Conservation (phyloP, 1,140 invertebrate genomes). For the Phocides pigmalion region DNA sequence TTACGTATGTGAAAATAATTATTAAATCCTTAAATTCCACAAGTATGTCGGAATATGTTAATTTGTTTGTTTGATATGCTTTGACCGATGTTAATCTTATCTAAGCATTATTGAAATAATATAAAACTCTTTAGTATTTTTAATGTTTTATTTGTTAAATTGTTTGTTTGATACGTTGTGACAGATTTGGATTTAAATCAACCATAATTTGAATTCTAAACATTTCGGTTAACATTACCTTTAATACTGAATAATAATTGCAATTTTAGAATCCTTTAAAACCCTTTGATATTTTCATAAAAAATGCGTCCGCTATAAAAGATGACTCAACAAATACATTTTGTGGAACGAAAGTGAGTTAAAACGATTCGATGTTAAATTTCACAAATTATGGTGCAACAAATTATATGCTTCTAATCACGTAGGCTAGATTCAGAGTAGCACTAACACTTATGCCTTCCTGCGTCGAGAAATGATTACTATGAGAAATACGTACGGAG, state of each 20-base stretch:
- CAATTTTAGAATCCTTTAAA: no score
- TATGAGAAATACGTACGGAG: conserved; percentile 19
- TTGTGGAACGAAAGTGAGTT: not conserved
- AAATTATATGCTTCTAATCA: conserved; percentile 39
- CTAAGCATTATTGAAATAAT: no score
- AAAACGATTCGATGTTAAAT: conserved; percentile 6
- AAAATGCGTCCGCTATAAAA: no score
- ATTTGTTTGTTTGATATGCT: not conserved
- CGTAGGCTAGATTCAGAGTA: conserved; percentile 32
- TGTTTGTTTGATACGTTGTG: not conserved
- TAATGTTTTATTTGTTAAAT: no score
- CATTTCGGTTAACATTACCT: no score
- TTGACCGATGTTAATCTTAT: no score
- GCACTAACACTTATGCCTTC: conserved; percentile 16
- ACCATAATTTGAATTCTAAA: not conserved
- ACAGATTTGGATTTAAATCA: not conserved
- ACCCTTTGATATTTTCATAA: no score
- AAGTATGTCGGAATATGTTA: not conserved
- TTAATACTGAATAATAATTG: no score
- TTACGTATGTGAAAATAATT: no score
- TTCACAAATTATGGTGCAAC: conserved; percentile 43
- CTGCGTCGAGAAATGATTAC: conserved; percentile 27
- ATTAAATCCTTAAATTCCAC: not conserved
- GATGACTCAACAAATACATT: no score
- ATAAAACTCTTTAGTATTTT: no score